Conservation (phyloP, 1,140 invertebrate species). For the Tetragonula clypearis region DNA sequence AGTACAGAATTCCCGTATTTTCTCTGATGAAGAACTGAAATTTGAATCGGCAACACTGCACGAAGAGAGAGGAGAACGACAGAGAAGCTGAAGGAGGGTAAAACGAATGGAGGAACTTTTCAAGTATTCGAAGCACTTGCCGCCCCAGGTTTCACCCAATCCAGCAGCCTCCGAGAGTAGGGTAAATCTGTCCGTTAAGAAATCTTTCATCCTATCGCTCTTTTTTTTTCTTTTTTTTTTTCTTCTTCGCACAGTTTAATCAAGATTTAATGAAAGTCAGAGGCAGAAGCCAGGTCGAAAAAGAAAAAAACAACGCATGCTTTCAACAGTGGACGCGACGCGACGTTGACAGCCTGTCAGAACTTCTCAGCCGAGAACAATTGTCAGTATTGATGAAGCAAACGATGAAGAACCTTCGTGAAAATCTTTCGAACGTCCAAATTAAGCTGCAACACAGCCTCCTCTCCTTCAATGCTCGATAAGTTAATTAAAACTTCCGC, state of each 20-base stretch:
- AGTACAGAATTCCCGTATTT: no score
- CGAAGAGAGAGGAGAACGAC: neutral
- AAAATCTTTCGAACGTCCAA: neutral
- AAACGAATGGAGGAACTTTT: constrained; percentile 62
- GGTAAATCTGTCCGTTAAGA: constrained; percentile 55
- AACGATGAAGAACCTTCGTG: neutral
- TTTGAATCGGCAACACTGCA: no score
- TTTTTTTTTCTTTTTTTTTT: neutral
- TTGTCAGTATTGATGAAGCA: neutral
- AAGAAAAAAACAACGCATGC: neutral
- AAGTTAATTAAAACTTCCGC: constrained; percentile 21
- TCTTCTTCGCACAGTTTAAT: constrained; percentile 48
- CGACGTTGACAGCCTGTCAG: neutral
- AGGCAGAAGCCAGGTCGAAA: neutral
- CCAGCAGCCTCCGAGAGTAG: constrained; percentile 40
- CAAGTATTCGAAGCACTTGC: constrained; percentile 60
- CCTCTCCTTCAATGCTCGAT: neutral
- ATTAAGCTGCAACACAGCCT: neutral
- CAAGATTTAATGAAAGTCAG: constrained; percentile 53
- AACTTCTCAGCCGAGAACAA: neutral
- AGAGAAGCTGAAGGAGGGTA: neutral
- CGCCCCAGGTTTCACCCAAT: constrained; percentile 59
- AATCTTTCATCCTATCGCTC: constrained; percentile 52
- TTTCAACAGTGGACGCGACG: neutral
- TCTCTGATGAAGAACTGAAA: no score